Conservation (phyloP, 2,797 vertebrate genomes). For the Choloepus didactylus region DNA sequence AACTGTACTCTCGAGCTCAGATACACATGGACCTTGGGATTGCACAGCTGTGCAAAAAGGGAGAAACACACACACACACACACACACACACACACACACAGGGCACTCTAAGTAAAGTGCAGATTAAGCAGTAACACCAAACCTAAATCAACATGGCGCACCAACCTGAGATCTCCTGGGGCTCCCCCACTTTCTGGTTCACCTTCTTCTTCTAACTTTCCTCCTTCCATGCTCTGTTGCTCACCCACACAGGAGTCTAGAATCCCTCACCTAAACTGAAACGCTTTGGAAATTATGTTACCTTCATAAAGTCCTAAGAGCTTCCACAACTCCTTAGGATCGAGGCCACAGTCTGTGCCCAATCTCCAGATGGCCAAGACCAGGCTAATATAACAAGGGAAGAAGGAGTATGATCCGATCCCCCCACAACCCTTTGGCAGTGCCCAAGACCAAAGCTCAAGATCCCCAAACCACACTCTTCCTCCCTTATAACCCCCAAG, state of each 20-base stretch:
- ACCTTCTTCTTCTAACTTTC: background rate
- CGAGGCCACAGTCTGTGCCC: background rate
- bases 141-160: background rate
- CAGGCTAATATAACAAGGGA: background rate
- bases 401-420: background rate
- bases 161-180: background rate
- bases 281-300: constrained; percentile 35
- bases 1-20: constrained; percentile 59
- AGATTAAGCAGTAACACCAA: constrained; percentile 3
- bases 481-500: background rate
- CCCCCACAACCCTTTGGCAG: background rate
- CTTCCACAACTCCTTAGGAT: background rate
- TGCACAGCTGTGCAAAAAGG: constrained; percentile 61
- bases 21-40: constrained; percentile 51
- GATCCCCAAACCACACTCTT: background rate
- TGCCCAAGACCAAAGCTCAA: background rate
- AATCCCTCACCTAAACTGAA: constrained; percentile 1
- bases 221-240: background rate
- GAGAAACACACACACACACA: too few species aligned
- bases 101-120: background rate
- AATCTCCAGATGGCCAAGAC: background rate
- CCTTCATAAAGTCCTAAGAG: constrained; percentile 35
- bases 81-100: background rate
- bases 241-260: background rate
- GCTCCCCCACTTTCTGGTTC: background rate